A percentile compares a stretch with the other conserved stretches of the same genome.
These are phyloP conservation scores for Eupelmus urozonus DNA, from an alignment of 2,888 invertebrate genomes.

Conservation along the genomic window DNA sequence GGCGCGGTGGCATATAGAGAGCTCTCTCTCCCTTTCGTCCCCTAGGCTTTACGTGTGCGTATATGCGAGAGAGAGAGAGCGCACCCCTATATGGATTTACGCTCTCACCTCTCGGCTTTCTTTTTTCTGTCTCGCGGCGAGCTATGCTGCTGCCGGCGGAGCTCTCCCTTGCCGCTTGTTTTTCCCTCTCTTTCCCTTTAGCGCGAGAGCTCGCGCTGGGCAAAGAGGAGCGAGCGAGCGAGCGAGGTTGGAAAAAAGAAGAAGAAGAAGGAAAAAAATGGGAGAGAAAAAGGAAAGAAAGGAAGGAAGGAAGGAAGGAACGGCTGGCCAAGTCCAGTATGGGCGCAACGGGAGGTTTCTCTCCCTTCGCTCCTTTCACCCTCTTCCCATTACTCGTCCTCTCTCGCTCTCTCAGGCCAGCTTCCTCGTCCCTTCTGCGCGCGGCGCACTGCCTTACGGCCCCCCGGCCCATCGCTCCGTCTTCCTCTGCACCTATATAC, in stretches of 20 bases:
- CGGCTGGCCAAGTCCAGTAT: slow-evolving; percentile 71
- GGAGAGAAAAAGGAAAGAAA: slow-evolving; percentile 51
- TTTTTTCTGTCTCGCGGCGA: slow-evolving; percentile 14
- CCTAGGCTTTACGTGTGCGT: slow-evolving; percentile 69
- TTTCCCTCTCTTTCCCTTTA: slow-evolving; percentile 34
- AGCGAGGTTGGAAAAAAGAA: slow-evolving; percentile 30
- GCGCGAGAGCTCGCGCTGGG: neutral
- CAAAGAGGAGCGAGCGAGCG: neutral
- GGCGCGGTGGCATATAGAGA: slow-evolving; percentile 63
- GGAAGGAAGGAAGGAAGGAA: slow-evolving; percentile 51
- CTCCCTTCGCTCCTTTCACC: slow-evolving; percentile 69
- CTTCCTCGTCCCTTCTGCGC: slow-evolving; percentile 26
- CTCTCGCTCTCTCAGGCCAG: slow-evolving; percentile 43
- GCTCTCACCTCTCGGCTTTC: slow-evolving; percentile 60
- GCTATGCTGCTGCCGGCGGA: slow-evolving; percentile 50
- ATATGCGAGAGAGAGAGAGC: slow-evolving; percentile 28
- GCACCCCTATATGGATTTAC: slow-evolving; percentile 74
- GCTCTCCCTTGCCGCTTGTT: slow-evolving; percentile 28
- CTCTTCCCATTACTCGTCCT: slow-evolving; percentile 67
- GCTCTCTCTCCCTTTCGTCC: slow-evolving; percentile 61
- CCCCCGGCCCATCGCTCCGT: slow-evolving; percentile 29
- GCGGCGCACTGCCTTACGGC: slow-evolving; percentile 12
- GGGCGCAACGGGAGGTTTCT: slow-evolving; percentile 73
- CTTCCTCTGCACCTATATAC: slow-evolving; percentile 49
- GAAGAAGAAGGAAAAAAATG: slow-evolving; percentile 9